phyloP scores from a whole-genome alignment of 2,113 vertebrate genomes.

The Ploceus nigricollis region DNA sequence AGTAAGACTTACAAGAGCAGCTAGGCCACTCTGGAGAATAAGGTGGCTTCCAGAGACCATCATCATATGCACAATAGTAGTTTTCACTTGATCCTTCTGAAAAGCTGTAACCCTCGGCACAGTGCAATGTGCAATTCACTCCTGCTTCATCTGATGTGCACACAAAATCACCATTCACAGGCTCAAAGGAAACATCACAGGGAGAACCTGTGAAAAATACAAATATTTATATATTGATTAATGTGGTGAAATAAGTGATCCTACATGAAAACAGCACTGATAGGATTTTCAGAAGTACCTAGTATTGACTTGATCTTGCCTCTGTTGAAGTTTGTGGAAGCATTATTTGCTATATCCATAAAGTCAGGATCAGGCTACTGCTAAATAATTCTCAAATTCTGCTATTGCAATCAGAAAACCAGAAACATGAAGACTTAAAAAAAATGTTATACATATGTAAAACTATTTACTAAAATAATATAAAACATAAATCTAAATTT shows the following conservation, averaged over 20 bases:
- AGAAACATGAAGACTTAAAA: not conserved
- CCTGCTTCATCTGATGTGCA: constrained; percentile 81
- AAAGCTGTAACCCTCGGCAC: constrained; percentile 89
- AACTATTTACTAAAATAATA: not conserved
- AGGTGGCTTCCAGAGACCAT: constrained; percentile 88
- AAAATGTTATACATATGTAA: not conserved
- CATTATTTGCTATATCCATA: not conserved
- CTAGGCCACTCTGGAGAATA: constrained; percentile 85
- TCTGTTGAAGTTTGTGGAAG: not conserved
- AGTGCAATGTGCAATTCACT: constrained; percentile 87
- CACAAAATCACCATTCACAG: constrained; percentile 86
- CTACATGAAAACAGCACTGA: not conserved
- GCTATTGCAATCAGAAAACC: not conserved
- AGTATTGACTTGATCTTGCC: not conserved
- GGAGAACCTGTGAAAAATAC: constrained; percentile 77
- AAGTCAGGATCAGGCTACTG: not conserved
- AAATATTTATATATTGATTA: not conserved
- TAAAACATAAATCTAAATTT: not conserved
- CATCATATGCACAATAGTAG: constrained; percentile 86
- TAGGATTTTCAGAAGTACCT: not conserved
- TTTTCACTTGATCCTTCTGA: constrained; percentile 85
- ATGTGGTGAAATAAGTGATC: not conserved
- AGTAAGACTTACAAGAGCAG: constrained; percentile 85
- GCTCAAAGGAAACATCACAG: constrained; percentile 87
- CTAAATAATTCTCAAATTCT: not conserved